These are phyloP conservation scores for Haplotaxodon microlepis DNA, from an alignment of 2,113 vertebrate species.

Conservation along the genomic window DNA sequence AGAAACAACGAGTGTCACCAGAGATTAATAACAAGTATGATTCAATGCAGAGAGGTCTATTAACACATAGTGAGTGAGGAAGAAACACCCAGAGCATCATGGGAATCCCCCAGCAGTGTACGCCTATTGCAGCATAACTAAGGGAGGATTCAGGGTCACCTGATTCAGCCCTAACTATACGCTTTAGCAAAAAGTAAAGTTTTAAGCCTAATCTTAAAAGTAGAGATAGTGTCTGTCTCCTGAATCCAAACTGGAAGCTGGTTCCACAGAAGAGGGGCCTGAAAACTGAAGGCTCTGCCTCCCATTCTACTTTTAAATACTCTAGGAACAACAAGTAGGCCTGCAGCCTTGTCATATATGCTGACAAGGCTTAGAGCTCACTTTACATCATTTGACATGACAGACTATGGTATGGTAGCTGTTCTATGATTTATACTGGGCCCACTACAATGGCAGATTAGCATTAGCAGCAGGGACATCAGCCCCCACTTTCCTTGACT, in stretches of 20 bases:
- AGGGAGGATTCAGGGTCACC: neutral
- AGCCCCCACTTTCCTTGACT: neutral
- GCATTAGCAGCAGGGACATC: neutral
- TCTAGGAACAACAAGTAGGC: neutral
- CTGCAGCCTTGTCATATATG: neutral
- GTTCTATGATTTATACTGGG: neutral
- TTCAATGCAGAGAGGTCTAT: neutral
- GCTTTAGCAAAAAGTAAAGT: neutral
- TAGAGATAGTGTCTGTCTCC: neutral
- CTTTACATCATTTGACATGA: neutral
- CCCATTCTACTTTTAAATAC: neutral
- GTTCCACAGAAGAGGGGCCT: neutral
- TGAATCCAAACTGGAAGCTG: accelerated
- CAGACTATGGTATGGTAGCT: neutral
- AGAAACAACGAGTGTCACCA: neutral
- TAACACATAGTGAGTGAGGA: neutral
- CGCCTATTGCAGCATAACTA: neutral
- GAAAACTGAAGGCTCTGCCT: neutral
- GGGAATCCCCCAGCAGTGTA: neutral
- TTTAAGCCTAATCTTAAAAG: accelerated
- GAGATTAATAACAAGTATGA: neutral
- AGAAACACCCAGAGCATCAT: neutral
- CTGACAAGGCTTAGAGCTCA: neutral
- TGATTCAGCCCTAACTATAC: accelerated
- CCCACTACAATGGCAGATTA: neutral